These are phyloP conservation scores for Paragorgia papillata DNA, from an alignment of 92 coral and sea anemone species.

Conservation along the genomic window DNA sequence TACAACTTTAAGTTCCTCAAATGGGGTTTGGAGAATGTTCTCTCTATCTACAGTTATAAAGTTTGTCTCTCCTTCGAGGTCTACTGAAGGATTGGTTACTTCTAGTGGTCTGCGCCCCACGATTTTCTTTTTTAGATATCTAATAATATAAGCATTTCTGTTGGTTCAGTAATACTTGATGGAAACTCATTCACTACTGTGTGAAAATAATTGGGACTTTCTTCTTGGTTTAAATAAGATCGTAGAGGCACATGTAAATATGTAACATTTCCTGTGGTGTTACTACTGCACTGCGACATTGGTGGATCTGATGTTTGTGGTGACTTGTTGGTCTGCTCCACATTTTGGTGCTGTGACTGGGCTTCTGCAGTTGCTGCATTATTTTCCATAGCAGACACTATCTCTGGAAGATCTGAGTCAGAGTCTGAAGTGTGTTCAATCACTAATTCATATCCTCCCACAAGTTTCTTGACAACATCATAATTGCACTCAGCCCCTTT, in stretches of 20 bases:
- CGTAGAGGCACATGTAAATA: too few species aligned
- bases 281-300: background rate
- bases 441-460: constrained; percentile 55
- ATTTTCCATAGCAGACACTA: constrained; percentile 41
- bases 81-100: background rate
- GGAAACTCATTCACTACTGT: constrained; percentile 11
- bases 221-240: background rate
- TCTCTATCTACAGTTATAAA: constrained; percentile 24
- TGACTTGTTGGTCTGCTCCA: background rate
- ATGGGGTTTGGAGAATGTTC: constrained; percentile 24
- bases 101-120: background rate
- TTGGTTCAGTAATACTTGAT: constrained; percentile 19
- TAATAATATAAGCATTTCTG: constrained; percentile 37
- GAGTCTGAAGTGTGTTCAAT: background rate
- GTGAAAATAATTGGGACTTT: background rate
- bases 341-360: background rate
- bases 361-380: constrained; percentile 23
- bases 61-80: constrained; percentile 23
- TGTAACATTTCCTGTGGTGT: background rate
- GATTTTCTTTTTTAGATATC: constrained; percentile 13
- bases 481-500: constrained; percentile 57
- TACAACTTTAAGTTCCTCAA: constrained; percentile 33
- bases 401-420: background rate
- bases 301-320: background rate
- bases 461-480: constrained; percentile 53